Conservation (phyloP, 2,888 invertebrate genomes). For the Cordilura impudica region DNA sequence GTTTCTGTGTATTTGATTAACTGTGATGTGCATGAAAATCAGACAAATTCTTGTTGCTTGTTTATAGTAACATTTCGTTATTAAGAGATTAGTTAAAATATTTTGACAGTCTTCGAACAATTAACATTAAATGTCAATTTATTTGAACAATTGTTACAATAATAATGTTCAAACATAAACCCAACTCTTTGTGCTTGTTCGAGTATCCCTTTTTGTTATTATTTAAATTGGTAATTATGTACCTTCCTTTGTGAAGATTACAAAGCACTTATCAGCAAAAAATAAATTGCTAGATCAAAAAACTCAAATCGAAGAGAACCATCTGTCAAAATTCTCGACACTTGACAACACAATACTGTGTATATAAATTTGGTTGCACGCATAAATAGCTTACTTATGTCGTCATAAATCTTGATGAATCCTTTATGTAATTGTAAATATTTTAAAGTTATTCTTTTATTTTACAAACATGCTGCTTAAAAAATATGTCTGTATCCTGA, state of each 20-base stretch:
- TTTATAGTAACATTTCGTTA: conserved; percentile 12
- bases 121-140: conserved; percentile 66
- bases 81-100: conserved; percentile 68
- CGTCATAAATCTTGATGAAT: conserved; percentile 56
- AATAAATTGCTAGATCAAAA: conserved; percentile 74
- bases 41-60: no score
- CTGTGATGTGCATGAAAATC: no score
- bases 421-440: conserved; percentile 59
- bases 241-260: conserved; percentile 69
- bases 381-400: conserved; percentile 54
- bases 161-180: conserved; percentile 41
- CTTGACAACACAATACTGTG: conserved; percentile 53
- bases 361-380: conserved; percentile 42
- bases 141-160: conserved; percentile 63
- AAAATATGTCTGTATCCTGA: conserved; percentile 27
- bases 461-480: conserved; percentile 58
- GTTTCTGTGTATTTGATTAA: no score
- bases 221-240: conserved; percentile 68
- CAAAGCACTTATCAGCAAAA: conserved; percentile 67
- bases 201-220: conserved; percentile 55
- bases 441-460: conserved; percentile 52
- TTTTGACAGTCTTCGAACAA: conserved; percentile 72
- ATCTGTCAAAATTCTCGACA: conserved; percentile 76
- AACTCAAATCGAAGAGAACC: conserved; percentile 73
- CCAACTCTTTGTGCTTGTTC: conserved; percentile 15